Conservation (phyloP, 2,888 invertebrate genomes). For the Drosophila testacea region DNA sequence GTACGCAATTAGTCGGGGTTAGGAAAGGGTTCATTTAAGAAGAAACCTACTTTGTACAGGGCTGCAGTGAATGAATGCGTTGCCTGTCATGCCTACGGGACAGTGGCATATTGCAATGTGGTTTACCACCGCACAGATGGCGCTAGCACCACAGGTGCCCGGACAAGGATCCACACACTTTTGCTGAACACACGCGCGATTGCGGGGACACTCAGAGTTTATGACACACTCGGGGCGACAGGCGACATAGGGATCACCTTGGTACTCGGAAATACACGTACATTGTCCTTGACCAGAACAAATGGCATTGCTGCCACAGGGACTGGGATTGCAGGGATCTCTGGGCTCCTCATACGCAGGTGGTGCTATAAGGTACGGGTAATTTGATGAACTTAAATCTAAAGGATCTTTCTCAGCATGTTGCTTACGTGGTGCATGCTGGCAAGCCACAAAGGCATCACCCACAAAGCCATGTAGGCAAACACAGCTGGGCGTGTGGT, state of each 20-base stretch:
- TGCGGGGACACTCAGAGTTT: slow-evolving; percentile 88
- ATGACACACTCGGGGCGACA: slow-evolving; percentile 91
- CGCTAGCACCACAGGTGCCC: slow-evolving; percentile 89
- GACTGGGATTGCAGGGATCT: slow-evolving; percentile 89
- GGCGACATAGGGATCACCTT: slow-evolving; percentile 89
- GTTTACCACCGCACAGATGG: slow-evolving; percentile 90
- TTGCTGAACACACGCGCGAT: slow-evolving; percentile 89
- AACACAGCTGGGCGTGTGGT: slow-evolving; percentile 91
- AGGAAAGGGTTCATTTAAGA: background rate
- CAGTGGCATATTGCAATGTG: slow-evolving; percentile 91
- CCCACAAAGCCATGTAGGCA: slow-evolving; percentile 90
- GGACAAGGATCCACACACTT: slow-evolving; percentile 90
- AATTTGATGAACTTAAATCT: background rate
- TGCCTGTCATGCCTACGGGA: slow-evolving; percentile 89
- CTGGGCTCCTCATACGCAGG: slow-evolving; percentile 80
- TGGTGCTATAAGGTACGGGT: slow-evolving; percentile 54
- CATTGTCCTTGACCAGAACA: slow-evolving; percentile 89
- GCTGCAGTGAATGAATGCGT: slow-evolving; percentile 88
- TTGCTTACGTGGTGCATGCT: slow-evolving; percentile 73
- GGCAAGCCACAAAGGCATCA: slow-evolving; percentile 89
- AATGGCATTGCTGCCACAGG: slow-evolving; percentile 91
- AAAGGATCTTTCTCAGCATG: background rate
- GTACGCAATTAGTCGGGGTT: slow-evolving; percentile 15
- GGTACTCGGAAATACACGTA: slow-evolving; percentile 88
- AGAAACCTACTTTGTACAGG: slow-evolving; percentile 80